A percentile compares a stretch with the other conserved stretches of the same genome.
Conservation (phyloP, 2,888 invertebrate species). For the Flexamia atlantica region DNA sequence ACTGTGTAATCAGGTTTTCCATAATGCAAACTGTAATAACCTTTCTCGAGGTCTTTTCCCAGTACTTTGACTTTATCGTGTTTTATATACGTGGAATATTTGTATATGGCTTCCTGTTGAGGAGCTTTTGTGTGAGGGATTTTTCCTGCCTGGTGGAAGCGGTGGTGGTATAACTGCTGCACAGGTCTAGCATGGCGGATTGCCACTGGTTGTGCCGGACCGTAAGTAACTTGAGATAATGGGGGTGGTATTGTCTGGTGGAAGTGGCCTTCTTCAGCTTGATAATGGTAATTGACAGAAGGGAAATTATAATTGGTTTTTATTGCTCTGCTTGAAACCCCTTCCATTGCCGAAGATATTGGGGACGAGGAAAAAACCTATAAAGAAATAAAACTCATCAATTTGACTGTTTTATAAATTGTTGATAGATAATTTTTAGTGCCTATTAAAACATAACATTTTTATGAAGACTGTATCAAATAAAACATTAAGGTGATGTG, state of each 20-base stretch:
- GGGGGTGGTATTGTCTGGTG: conserved; percentile 66
- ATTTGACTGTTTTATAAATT: neutral
- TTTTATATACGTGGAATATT: conserved; percentile 32
- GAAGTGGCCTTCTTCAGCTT: conserved; percentile 61
- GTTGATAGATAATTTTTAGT: no score
- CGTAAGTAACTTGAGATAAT: conserved; percentile 43
- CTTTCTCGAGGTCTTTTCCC: neutral
- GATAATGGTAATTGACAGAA: conserved; percentile 30
- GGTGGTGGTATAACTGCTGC: conserved; percentile 31
- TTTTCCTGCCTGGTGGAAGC: conserved; percentile 24
- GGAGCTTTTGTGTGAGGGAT: conserved; percentile 10
- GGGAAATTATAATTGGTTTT: neutral
- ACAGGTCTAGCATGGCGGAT: neutral
- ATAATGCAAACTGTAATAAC: neutral
- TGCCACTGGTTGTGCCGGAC: conserved; percentile 32
- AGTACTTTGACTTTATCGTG: conserved; percentile 27
- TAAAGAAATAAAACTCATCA: neutral
- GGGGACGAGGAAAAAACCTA: neutral
- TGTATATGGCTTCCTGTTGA: conserved; percentile 35
- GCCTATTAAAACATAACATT: no score
- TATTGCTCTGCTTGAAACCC: neutral
- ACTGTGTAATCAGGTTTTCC: conserved; percentile 28
- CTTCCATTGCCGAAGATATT: neutral
- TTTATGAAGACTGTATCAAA: no score
- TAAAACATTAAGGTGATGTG: no score